Conservation (phyloP, 2,888 invertebrate genomes). For the Diarsia rubi region DNA sequence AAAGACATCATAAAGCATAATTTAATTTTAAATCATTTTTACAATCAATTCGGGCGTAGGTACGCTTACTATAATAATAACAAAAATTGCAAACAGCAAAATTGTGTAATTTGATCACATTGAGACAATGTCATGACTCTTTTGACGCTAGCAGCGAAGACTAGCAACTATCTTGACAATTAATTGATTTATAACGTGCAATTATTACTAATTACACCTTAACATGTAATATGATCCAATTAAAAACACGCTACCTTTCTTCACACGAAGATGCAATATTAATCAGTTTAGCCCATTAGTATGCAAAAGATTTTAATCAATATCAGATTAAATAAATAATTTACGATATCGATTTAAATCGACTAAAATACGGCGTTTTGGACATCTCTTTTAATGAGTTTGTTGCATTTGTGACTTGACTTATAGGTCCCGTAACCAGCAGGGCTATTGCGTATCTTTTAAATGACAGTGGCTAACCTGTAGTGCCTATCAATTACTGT, state of each 20-base stretch:
- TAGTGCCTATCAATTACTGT: no score
- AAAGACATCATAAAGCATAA: neutral
- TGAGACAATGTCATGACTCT: slow-evolving; percentile 68
- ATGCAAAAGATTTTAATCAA: slow-evolving; percentile 21
- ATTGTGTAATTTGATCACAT: slow-evolving; percentile 68
- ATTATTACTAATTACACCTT: slow-evolving; percentile 43
- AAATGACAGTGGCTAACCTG: no score
- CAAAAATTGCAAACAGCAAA: slow-evolving; percentile 77
- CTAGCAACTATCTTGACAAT: slow-evolving; percentile 37
- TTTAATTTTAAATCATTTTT: slow-evolving; percentile 53
- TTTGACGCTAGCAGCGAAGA: slow-evolving; percentile 48
- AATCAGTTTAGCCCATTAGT: slow-evolving; percentile 11
- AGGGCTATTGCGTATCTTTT: no score
- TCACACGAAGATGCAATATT: slow-evolving; percentile 29
- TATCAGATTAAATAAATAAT: neutral
- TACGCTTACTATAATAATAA: slow-evolving; percentile 67
- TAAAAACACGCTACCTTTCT: slow-evolving; percentile 46
- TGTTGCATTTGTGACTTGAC: no score
- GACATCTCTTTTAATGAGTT: slow-evolving; percentile 11
- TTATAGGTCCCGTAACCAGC: no score
- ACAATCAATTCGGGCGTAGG: slow-evolving; percentile 46
- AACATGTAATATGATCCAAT: slow-evolving; percentile 39
- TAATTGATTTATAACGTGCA: slow-evolving; percentile 41
- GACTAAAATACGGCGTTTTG: slow-evolving; percentile 25
- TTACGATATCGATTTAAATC: slow-evolving; percentile 39